A percentile compares a stretch with the other conserved stretches of the same genome.
These are phyloP conservation scores for Aphelenchoides bicaudatus DNA, from an alignment of 2,888 invertebrate species.

Conservation along the genomic window DNA sequence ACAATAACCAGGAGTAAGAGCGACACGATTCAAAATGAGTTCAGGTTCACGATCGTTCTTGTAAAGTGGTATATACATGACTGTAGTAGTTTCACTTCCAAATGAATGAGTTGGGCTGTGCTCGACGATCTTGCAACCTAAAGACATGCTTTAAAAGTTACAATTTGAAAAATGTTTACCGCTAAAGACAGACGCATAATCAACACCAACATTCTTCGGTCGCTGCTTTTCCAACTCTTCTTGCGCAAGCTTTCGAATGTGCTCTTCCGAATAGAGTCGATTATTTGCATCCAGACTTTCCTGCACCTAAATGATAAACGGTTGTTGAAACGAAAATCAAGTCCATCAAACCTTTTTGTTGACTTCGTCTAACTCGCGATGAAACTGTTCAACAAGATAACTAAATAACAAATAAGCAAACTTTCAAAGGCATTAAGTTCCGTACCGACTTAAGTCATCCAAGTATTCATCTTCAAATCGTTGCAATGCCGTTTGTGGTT, in stretches of 20 bases:
- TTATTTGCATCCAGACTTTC: background rate
- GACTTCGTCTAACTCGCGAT: background rate
- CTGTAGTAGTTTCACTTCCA: background rate
- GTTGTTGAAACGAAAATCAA: too few relatives aligned
- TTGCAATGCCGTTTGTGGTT: too few relatives aligned
- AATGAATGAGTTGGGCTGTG: conserved; percentile 2
- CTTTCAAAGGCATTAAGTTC: too few relatives aligned
- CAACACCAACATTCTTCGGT: background rate
- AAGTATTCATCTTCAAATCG: conserved; percentile 1
- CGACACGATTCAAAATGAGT: conserved; percentile 5
- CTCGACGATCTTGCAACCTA: background rate
- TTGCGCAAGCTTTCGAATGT: background rate
- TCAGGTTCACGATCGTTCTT: background rate
- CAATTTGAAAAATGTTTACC: background rate
- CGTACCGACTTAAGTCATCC: conserved; percentile 3
- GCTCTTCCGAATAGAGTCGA: conserved; percentile 2
- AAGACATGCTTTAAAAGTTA: background rate
- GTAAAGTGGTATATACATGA: background rate
- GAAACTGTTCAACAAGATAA: conserved; percentile 3
- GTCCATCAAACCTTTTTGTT: background rate
- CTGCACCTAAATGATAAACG: background rate
- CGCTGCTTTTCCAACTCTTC: background rate
- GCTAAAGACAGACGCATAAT: conserved; percentile 4
- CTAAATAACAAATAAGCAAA: too few relatives aligned
- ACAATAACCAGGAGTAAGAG: conserved; percentile 1